These are phyloP conservation scores for Aricia agestis DNA, from an alignment of 1,140 invertebrate species.

Conservation along the genomic window DNA sequence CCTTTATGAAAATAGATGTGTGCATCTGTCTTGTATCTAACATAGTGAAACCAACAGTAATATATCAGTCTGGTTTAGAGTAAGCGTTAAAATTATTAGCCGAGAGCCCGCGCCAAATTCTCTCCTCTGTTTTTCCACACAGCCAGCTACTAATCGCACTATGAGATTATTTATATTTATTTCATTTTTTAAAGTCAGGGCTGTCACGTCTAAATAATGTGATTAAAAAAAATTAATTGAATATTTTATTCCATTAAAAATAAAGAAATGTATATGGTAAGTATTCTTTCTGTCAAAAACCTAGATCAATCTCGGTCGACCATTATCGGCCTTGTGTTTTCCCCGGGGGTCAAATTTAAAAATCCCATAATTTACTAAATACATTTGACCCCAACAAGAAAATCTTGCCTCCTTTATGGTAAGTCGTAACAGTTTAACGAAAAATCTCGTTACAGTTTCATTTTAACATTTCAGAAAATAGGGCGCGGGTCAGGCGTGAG, in stretches of 20 bases:
- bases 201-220: background rate
- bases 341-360: too few species aligned
- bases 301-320: too few species aligned
- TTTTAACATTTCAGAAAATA: background rate
- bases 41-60: background rate
- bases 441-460: background rate
- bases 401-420: background rate
- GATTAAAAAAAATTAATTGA: background rate
- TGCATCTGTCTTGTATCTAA: background rate
- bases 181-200: slow-evolving; percentile 16
- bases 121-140: slow-evolving; percentile 17
- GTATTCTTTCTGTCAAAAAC: background rate
- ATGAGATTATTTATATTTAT: slow-evolving; percentile 20
- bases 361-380: too few species aligned
- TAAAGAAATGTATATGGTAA: too few species aligned
- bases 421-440: background rate
- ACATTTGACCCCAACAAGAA: background rate
- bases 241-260: too few species aligned
- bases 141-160: slow-evolving; percentile 17
- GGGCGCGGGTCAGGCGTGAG: background rate
- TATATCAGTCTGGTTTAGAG: slow-evolving; percentile 1
- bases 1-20: background rate
- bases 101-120: slow-evolving; percentile 11
- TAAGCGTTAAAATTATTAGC: slow-evolving; percentile 15
- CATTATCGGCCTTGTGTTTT: too few species aligned